A percentile compares a stretch with the other conserved stretches of the same genome.
Conservation (phyloP, 2,797 vertebrate species). For the Capromys pilorides region DNA sequence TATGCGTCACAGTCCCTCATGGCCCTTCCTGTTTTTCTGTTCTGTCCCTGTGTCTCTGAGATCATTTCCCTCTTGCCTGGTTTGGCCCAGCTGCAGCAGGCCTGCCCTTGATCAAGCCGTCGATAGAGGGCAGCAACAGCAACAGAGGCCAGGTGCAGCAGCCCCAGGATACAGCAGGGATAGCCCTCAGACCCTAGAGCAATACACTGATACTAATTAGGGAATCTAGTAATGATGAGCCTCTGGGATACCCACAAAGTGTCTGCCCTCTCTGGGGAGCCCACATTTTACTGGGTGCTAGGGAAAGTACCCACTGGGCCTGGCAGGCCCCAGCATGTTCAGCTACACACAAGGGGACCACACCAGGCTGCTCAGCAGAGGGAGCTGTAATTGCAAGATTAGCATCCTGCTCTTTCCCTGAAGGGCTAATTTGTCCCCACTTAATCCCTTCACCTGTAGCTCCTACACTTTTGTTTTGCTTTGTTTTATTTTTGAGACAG, state of each 20-base stretch:
- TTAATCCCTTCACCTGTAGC: neutral
- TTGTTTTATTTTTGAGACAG: neutral
- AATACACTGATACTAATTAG: slow-evolving; percentile 27
- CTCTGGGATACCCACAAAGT: slow-evolving; percentile 45
- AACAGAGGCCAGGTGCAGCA: neutral
- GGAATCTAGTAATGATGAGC: slow-evolving; percentile 25
- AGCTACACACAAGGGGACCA: neutral
- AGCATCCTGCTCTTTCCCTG: slow-evolving; percentile 28
- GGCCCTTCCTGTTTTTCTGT: slow-evolving; percentile 80
- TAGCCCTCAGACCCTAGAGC: neutral
- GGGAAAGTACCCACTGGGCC: slow-evolving; percentile 60
- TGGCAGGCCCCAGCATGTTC: slow-evolving; percentile 53
- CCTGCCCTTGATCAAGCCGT: neutral
- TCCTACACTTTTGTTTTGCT: no score
- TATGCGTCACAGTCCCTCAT: slow-evolving; percentile 62
- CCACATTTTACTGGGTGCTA: slow-evolving; percentile 44
- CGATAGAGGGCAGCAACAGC: neutral
- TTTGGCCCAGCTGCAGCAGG: slow-evolving; percentile 26
- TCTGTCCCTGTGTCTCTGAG: slow-evolving; percentile 74
- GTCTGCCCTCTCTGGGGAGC: neutral
- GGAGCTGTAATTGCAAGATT: neutral
- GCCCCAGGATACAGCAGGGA: neutral
- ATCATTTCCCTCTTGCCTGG: slow-evolving; percentile 75
- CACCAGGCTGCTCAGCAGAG: neutral
- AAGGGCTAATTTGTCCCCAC: neutral